Percentiles rank a stretch among this genome's conserved stretches.
Evolutionary conservation across 2,888 invertebrate genomes (phyloP).

Genomic region (Agrochola litura): DNA sequence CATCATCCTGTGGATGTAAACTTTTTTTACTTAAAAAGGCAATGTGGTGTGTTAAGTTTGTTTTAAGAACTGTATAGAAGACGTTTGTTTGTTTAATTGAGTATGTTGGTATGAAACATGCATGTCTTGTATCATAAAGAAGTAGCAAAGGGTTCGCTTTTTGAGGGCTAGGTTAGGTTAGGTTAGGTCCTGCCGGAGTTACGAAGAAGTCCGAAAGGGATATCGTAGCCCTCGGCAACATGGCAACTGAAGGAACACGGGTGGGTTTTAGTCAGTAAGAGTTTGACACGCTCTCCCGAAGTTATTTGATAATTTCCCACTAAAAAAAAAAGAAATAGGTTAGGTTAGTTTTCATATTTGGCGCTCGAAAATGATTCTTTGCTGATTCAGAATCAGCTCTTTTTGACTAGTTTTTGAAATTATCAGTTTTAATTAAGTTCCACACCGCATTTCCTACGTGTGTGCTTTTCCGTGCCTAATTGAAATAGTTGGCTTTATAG

Average conservation of each 20-base stretch:
- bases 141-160: background rate
- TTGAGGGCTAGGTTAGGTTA: background rate
- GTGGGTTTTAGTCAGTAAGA: too few relatives aligned
- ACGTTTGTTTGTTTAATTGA: background rate
- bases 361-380: constrained; percentile 1
- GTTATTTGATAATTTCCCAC: too few relatives aligned
- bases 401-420: background rate
- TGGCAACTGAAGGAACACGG: too few relatives aligned
- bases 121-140: background rate
- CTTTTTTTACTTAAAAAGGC: constrained; percentile 23
- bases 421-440: background rate
- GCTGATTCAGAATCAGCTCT: background rate
- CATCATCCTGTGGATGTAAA: constrained; percentile 36
- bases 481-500: background rate
- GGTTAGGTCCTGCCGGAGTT: too few relatives aligned
- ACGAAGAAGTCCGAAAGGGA: too few relatives aligned
- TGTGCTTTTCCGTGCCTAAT: background rate
- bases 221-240: too few relatives aligned
- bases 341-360: background rate
- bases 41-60: background rate
- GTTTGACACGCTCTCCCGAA: too few relatives aligned
- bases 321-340: too few relatives aligned
- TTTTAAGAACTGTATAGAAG: background rate
- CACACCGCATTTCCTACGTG: too few relatives aligned
- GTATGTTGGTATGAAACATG: background rate